Evolutionary conservation across 2,797 vertebrate genomes (phyloP).

Genomic region (Anableps anableps): DNA sequence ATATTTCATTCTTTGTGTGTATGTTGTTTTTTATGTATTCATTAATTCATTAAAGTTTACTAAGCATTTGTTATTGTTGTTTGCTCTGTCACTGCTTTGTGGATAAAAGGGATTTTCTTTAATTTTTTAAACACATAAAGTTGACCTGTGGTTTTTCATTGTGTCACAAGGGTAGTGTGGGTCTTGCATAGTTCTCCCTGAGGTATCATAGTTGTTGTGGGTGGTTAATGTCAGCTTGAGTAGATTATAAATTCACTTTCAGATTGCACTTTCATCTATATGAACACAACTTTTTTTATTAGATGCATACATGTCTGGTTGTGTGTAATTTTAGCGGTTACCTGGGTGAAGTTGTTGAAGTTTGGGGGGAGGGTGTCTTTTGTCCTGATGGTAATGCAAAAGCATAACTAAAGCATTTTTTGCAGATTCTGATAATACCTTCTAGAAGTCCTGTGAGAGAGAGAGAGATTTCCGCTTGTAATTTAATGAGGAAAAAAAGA

Average conservation of each 20-base stretch:
- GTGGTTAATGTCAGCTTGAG: conserved; percentile 63
- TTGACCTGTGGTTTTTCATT: conserved; percentile 7
- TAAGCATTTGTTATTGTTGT: conserved; percentile 54
- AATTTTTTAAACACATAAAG: conserved; percentile 5
- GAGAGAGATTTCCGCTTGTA: background rate
- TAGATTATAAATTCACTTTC: conserved; percentile 50
- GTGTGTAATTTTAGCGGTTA: conserved; percentile 19
- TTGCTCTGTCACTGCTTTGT: conserved; percentile 14
- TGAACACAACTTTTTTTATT: conserved; percentile 29
- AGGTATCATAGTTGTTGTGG: conserved; percentile 44
- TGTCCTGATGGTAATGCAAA: conserved; percentile 7
- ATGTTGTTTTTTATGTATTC: conserved; percentile 23
- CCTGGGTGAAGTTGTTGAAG: background rate
- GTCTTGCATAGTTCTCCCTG: conserved; percentile 32
- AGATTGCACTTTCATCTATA: conserved; percentile 45
- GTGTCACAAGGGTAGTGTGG: conserved; percentile 9
- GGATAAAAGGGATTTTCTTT: background rate
- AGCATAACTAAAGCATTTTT: background rate
- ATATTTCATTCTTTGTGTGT: conserved; percentile 18
- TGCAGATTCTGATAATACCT: background rate
- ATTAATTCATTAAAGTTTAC: conserved; percentile 73
- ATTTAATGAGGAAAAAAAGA: background rate
- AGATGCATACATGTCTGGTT: conserved; percentile 26
- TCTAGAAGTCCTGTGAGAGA: background rate
- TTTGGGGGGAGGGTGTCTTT: conserved; percentile 4